Percentiles rank a stretch among this genome's conserved stretches.
Conservation (phyloP, 2,797 vertebrate species). For the Brachyrhaphis roseni region DNA sequence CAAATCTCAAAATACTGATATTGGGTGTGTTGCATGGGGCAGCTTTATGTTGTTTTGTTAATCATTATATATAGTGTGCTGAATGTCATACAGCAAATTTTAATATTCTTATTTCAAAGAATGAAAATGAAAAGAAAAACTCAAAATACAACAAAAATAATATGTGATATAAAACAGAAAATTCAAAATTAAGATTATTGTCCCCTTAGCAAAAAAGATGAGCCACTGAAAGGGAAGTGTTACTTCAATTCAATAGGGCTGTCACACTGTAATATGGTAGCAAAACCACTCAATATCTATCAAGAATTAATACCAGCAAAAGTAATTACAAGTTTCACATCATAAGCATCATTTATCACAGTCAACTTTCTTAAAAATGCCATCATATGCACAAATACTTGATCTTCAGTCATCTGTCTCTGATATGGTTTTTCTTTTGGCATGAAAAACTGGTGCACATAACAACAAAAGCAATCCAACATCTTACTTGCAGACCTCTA, state of each 20-base stretch:
- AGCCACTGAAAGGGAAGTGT: too few relatives aligned
- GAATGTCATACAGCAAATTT: too few relatives aligned
- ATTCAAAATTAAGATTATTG: too few relatives aligned
- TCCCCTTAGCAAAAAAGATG: too few relatives aligned
- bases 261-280: neutral
- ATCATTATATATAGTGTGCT: too few relatives aligned
- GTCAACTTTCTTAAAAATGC: neutral
- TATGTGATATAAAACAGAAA: too few relatives aligned
- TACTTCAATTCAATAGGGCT: neutral
- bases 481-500: neutral
- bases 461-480: neutral
- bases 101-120: too few relatives aligned
- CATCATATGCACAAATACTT: neutral
- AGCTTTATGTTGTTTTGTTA: too few relatives aligned
- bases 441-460: neutral
- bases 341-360: neutral
- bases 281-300: neutral
- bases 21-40: too few relatives aligned
- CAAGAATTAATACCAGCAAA: neutral
- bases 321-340: neutral
- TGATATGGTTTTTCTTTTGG: neutral
- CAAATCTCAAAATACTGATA: too few relatives aligned
- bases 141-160: too few relatives aligned
- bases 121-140: too few relatives aligned
- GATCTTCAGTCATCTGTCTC: neutral